Evolutionary conservation across 2,888 invertebrate species (phyloP), one percentile per base, ranked within the genome.

Genomic region (Synanthedon myopaeformis): DNA sequence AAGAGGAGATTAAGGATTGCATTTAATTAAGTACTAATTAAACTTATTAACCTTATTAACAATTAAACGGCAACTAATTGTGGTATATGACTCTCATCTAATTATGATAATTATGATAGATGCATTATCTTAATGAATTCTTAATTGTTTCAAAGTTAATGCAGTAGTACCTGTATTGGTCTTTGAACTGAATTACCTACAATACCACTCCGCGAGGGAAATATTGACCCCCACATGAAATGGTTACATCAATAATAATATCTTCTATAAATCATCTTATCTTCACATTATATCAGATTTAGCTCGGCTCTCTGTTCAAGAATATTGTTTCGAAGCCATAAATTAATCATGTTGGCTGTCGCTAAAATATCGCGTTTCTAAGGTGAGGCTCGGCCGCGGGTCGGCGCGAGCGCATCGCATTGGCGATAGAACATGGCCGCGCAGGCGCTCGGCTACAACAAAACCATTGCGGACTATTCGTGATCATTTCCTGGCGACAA

Each of bases 331-430:
- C 72, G 62, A 70, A 63, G 72, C 82, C 70, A 86, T 86, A 85
- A 85, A 86, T 86, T 84, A 86, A 86, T 85, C 86, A 86, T 85
- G 86, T 86, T 79, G 71, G 76, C 84, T 82, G 84, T 85, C 85
- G 83, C 83, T 84, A 80, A 85, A 84, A 82, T 85, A 82, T 83
- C 72, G 82, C 77, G 74, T 78, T 84, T 72, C 74, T 72, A 68
- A 69, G 69, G 73, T 70, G 75, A 70, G 69, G 65, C 66, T 35
- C 35, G 35, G 35, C 35, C 35, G 35, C 35, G 35, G 23, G 35
- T 35, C 65, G 71, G 76, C 71, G 75, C 72, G 63, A 63, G 76
- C 75, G 76, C 82, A 72, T 77, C 79, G 74, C 61, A 69, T 63
- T 68, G 73, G 71, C 73, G 76, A 70, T 73, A 74, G 76, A 74